Conservation (phyloP, 2,113 vertebrate species). For the Lampris megalopsis region DNA sequence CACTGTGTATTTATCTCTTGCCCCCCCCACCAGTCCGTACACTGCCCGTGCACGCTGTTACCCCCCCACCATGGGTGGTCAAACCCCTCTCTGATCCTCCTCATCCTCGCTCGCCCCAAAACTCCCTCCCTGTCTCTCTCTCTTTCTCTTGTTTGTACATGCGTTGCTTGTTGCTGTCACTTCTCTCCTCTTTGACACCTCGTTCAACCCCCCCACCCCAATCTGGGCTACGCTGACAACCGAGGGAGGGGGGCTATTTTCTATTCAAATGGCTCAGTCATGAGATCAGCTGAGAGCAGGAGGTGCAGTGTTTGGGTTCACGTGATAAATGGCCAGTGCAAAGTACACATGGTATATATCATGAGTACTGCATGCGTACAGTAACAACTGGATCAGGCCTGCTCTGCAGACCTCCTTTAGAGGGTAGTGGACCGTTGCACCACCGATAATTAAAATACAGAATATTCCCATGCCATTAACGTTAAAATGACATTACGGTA, state of each 20-base stretch:
- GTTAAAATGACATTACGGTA: conserved; percentile 23
- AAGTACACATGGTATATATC: not conserved
- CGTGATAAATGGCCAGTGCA: conserved; percentile 42
- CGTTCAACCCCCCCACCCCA: conserved; percentile 51
- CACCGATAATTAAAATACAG: not conserved
- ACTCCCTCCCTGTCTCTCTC: not conserved
- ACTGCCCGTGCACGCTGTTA: too few relatives aligned
- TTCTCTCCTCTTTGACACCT: conserved; percentile 40
- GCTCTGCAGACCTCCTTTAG: too few relatives aligned
- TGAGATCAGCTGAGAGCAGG: conserved; percentile 16
- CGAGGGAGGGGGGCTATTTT: conserved; percentile 51
- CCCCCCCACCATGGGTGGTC: too few relatives aligned
- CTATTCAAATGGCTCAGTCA: conserved; percentile 57
- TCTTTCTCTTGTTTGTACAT: conserved; percentile 15
- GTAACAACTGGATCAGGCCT: not conserved
- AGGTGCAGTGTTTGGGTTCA: not conserved
- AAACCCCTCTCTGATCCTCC: not conserved
- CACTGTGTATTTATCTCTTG: too few relatives aligned
- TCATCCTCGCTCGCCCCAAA: not conserved
- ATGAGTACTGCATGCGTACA: not conserved
- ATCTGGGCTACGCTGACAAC: conserved; percentile 4
- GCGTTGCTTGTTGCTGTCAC: conserved; percentile 10
- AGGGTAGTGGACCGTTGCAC: not conserved
- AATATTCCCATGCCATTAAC: conserved; percentile 15
- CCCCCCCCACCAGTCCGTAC: too few relatives aligned